These are phyloP conservation scores for Pterostichus madidus DNA, from an alignment of 2,888 invertebrate species.

Conservation along the genomic window DNA sequence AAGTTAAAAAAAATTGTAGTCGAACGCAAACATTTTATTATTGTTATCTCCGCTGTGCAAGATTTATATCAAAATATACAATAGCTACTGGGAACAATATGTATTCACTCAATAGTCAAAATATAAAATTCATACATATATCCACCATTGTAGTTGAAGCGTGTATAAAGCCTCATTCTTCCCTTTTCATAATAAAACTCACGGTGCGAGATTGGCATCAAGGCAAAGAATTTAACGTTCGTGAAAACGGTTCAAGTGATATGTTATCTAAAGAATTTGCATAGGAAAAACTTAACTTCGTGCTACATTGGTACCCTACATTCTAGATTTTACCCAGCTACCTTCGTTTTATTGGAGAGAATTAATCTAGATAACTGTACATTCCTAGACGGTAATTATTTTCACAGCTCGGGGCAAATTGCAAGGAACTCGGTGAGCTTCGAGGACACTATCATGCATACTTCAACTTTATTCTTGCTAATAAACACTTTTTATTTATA, in stretches of 20 bases:
- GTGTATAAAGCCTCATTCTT: background rate
- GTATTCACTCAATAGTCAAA: constrained; percentile 28
- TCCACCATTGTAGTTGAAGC: background rate
- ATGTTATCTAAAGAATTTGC: constrained; percentile 8
- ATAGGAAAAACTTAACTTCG: constrained; percentile 8
- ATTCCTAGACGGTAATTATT: constrained; percentile 42
- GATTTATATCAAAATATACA: background rate
- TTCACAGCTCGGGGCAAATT: constrained; percentile 35
- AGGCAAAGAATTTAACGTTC: background rate
- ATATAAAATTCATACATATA: constrained; percentile 34
- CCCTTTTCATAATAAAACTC: background rate
- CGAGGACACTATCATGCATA: background rate
- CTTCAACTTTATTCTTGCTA: constrained; percentile 7
- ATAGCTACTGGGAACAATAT: constrained; percentile 27
- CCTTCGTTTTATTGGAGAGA: constrained; percentile 41
- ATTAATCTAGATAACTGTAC: constrained; percentile 32
- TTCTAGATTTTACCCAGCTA: background rate
- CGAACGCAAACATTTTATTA: too few relatives aligned
- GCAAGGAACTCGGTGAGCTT: background rate
- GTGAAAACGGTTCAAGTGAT: background rate
- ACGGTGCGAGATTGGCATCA: background rate
- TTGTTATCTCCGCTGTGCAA: too few relatives aligned
- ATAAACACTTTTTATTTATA: background rate
- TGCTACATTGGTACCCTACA: constrained; percentile 19
- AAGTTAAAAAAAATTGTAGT: too few relatives aligned